Conservation (phyloP, 2,888 invertebrate species). For the Polylopha cassiicola region DNA sequence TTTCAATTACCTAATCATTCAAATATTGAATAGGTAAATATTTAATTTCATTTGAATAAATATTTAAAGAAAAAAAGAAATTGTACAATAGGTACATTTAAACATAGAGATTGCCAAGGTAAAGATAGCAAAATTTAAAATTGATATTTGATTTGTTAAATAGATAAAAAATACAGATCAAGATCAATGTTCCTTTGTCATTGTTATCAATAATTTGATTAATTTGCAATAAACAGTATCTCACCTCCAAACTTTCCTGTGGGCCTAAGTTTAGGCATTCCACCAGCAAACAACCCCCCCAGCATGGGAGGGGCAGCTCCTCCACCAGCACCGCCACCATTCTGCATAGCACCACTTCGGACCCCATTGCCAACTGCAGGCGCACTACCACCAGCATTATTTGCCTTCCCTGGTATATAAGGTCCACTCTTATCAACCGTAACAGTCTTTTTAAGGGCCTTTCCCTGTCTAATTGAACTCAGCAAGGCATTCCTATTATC, state of each 20-base stretch:
- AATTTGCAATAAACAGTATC: too few species aligned
- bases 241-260: constrained; percentile 77
- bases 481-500: constrained; percentile 84
- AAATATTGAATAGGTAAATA: too few species aligned
- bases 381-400: constrained; percentile 44
- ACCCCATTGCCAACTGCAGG: constrained; percentile 51
- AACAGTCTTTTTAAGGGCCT: constrained; percentile 87
- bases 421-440: constrained; percentile 96
- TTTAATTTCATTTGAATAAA: too few species aligned
- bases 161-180: too few species aligned
- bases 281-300: constrained; percentile 87
- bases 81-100: too few species aligned
- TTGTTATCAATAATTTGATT: too few species aligned
- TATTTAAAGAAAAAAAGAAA: too few species aligned
- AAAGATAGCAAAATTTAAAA: too few species aligned
- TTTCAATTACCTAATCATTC: too few species aligned
- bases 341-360: constrained; percentile 51
- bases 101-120: too few species aligned
- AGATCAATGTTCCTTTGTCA: too few species aligned
- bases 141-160: too few species aligned
- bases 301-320: constrained; percentile 62
- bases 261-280: constrained; percentile 88
- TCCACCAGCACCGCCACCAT: constrained; percentile 57
- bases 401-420: constrained; percentile 80
- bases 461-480: constrained; percentile 89